Conservation (phyloP, 2,113 vertebrate genomes). For the Loxodonta africana region DNA sequence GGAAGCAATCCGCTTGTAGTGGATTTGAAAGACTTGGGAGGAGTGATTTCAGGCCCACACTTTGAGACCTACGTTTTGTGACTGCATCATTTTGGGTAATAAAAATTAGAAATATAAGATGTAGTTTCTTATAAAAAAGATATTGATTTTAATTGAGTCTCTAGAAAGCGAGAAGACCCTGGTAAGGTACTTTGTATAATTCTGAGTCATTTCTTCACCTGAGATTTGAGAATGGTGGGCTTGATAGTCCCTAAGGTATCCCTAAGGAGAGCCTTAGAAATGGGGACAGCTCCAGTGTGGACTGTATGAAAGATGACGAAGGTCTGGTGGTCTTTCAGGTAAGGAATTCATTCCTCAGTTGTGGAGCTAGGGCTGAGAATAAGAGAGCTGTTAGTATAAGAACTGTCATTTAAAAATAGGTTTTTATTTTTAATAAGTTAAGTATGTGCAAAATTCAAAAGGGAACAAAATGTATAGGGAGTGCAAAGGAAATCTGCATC, state of each 20-base stretch:
- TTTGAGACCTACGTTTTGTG: background rate
- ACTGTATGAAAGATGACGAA: background rate
- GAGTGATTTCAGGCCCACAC: background rate
- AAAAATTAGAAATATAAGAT: background rate
- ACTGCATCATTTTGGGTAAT: background rate
- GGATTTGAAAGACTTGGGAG: background rate
- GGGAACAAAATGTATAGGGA: background rate
- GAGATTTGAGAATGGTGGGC: background rate
- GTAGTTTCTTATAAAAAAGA: background rate
- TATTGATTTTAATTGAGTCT: background rate
- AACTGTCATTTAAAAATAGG: background rate
- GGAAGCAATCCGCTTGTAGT: background rate
- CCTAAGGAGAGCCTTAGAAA: background rate
- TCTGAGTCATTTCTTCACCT: background rate
- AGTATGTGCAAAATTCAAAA: background rate
- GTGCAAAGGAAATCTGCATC: background rate
- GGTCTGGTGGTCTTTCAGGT: background rate
- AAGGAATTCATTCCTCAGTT: background rate
- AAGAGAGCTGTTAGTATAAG: background rate
- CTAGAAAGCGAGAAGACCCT: background rate
- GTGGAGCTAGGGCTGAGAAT: background rate
- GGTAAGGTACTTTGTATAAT: background rate
- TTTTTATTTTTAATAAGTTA: slow-evolving; percentile 30
- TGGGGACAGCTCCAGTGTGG: background rate
- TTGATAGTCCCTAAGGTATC: background rate